Base-by-base conservation (phyloP, 2,797 vertebrate species). In the Pseudotriccus pelzelni region DNA sequence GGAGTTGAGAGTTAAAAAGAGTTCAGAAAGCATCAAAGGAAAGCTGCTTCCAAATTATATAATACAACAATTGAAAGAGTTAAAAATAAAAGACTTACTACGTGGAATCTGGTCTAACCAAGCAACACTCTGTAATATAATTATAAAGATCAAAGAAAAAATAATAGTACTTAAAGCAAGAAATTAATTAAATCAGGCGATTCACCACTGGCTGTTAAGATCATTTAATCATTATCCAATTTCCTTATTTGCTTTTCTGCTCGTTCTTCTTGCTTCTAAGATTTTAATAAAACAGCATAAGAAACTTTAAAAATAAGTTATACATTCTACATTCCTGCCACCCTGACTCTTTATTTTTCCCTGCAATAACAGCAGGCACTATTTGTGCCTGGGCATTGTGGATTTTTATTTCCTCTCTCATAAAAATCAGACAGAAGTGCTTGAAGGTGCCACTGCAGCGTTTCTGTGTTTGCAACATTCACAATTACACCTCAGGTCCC, bases 141-240 rank as follows among this genome's bases (percentile, higher is more conserved):
- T 95, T 94, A 89, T 30, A 68, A 67, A 92, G 92, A 96, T 95
- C 88, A 96, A 95, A 96, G 90, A 11, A 94, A 87, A 82, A 94
- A 89, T 90, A 93, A 91, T 49, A 78, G 69, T 94, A 89, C 88
- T 96, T 92, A 83, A 87, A 93, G 86, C 75, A 90, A 96, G 78
- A 92, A 94, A 95, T 95, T 93, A 96, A 96, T 97, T 96, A 92
- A 94, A 87, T 58, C 37, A 23, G 24, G 22, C 21, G 0, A 94
- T 75, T 89, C 79, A 86, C 76, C 49, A 81, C 81, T 91, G 55
- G 47, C 84, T 96, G 76, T 89, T 93, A 86, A 92, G 47, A 95
- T 92, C 69, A 78, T 75, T 92, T 92, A 88, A 78, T 89, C 66
- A 39, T 88, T 59, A 81, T 72, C 68, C 90, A 87, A 32, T 89